Evolutionary conservation across 2,888 invertebrate genomes (phyloP).

Genomic region (Antitype chi): DNA sequence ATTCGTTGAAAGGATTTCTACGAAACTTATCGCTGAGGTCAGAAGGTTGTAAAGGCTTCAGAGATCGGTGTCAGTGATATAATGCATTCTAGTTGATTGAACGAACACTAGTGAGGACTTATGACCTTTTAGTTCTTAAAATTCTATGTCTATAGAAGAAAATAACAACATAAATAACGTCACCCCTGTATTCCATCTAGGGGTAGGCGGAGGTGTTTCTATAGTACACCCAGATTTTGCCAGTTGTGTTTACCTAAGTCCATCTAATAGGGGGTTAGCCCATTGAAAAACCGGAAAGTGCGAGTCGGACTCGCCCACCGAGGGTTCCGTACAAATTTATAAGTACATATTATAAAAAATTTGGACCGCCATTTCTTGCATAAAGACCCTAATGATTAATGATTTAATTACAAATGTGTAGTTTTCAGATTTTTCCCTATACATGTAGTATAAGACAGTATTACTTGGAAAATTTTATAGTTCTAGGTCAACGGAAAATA

Average conservation of each 20-base stretch:
- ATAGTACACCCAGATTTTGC: background rate
- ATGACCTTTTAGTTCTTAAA: background rate
- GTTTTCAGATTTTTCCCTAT: no score
- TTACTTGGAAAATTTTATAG: no score
- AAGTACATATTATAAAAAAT: no score
- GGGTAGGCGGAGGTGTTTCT: background rate
- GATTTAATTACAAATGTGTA: no score
- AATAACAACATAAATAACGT: background rate
- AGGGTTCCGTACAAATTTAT: no score
- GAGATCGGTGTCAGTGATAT: constrained; percentile 43
- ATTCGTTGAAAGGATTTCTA: constrained; percentile 35
- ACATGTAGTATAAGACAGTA: no score
- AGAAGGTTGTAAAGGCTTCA: background rate
- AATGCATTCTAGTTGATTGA: constrained; percentile 43
- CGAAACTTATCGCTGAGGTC: constrained; percentile 33
- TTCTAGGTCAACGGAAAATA: no score
- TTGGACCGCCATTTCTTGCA: no score
- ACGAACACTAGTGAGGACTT: background rate
- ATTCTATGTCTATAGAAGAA: background rate
- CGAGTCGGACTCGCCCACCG: no score
- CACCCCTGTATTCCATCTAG: background rate
- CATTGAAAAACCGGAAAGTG: no score
- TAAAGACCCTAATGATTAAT: no score
- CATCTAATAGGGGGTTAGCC: background rate
- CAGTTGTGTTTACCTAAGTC: background rate